Evolutionary conservation across 2,113 vertebrate species (phyloP).

Genomic region (Bothrops jararaca): DNA sequence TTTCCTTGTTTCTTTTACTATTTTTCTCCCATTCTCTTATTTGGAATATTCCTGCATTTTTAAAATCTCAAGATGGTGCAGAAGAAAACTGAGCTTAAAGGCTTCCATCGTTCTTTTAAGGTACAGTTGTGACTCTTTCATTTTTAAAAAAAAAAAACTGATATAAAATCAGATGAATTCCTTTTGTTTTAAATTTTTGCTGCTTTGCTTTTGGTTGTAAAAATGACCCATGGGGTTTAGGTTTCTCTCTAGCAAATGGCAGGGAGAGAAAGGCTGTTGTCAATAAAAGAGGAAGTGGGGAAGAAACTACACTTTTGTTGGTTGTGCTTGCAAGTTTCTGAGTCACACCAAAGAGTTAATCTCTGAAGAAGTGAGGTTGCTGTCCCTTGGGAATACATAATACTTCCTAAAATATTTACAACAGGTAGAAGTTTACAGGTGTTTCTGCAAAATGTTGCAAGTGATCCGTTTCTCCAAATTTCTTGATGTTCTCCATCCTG

Average conservation of each 20-base stretch:
- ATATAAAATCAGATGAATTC: not conserved
- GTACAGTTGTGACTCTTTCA: conserved; percentile 54
- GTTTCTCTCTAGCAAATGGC: not conserved
- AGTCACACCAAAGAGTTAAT: not conserved
- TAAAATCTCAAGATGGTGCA: conserved; percentile 77
- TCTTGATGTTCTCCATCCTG: not conserved
- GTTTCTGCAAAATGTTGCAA: not conserved
- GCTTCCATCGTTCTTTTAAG: conserved; percentile 92
- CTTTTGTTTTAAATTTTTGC: not conserved
- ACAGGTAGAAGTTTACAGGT: not conserved
- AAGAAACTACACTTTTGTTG: not conserved
- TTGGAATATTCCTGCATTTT: conserved; percentile 36
- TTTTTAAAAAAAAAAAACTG: not conserved
- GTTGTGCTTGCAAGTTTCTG: not conserved
- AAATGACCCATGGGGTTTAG: not conserved
- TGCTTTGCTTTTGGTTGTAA: not conserved
- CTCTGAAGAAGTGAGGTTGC: not conserved
- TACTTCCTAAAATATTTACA: not conserved
- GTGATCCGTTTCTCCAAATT: not conserved
- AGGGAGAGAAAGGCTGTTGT: not conserved
- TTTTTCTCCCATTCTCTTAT: not conserved
- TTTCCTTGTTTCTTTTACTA: not conserved
- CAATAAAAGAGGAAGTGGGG: not conserved
- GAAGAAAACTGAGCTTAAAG: conserved; percentile 89
- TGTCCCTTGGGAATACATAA: not conserved